Base-by-base conservation (phyloP, 2,888 invertebrate species). In the Tetanocera ferruginea region DNA sequence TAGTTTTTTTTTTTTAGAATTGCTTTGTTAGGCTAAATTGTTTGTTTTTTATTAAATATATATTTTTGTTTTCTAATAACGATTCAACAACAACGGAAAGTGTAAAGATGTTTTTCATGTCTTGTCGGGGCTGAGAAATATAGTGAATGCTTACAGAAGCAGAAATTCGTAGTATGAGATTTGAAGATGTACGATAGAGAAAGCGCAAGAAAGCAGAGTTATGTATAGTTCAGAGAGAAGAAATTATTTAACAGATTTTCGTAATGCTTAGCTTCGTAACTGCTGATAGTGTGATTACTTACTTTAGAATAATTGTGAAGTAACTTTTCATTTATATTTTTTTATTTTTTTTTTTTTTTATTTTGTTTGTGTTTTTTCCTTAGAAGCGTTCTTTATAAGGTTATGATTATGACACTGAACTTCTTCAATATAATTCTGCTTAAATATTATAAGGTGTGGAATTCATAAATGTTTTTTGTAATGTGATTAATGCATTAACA, bases 391-490 rank as follows among this genome's bases (percentile, higher is more conserved):
- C 43, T 72, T 60, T 34, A 34, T 70, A 52, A 25, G 23, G 25
- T 74, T 72, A 72, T 57, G 60, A 37, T 72, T 72, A 64, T 74
- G 74, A 74, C 74, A 74, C 64, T 74, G 64, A 74, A 62, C 49
- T 62, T 51, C 34, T 64, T 34, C n/a, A 37, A 71, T 11, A 37
- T 73, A 73, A 57, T 62, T 62, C 37, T 57, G 31, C 73, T 62
- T 60, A 60, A 62, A 28, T 60, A 25, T 60, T 43, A 43, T 72
- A 57, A 72, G 51, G 64, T 74, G 55, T 74, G 72, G 55, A 23
- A 31, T 64, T 49, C 34, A 52, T 74, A 74, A 74, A 74, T 73
- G 31, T 74, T 64, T n/a, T 62, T 31, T 74, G 37, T 6, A 74
- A 19, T 64, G 62, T 72, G 43, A 25, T 25, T 23, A 74, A 51